A percentile compares a stretch with the other conserved stretches of the same genome.
Conservation (phyloP, 1,140 invertebrate species). For the Papilio xuthus region DNA sequence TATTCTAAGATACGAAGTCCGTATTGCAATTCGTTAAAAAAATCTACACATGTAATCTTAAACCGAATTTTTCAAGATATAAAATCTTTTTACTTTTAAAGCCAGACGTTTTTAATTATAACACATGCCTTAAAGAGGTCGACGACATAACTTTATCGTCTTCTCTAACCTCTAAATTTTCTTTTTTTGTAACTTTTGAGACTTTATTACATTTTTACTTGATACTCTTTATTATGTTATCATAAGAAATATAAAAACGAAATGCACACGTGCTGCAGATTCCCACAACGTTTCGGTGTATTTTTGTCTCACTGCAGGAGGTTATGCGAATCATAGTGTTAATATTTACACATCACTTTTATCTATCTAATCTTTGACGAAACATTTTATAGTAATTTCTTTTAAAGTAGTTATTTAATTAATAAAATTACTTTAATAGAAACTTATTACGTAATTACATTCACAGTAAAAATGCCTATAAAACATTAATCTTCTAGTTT, state of each 20-base stretch:
- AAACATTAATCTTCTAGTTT: no score
- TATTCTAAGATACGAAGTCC: background rate
- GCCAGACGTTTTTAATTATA: background rate
- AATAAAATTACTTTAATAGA: no score
- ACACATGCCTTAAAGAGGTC: background rate
- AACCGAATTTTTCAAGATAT: background rate
- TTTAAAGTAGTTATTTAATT: no score
- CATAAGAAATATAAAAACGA: background rate
- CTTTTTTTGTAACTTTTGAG: background rate
- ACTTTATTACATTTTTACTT: background rate
- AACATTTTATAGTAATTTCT: background rate
- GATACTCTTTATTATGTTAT: background rate
- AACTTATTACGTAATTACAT: no score
- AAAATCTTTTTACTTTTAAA: background rate
- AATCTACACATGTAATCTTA: background rate
- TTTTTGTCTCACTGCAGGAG: background rate
- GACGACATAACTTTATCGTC: background rate
- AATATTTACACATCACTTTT: background rate
- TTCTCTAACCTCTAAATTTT: background rate
- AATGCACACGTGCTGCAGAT: conserved; percentile 7
- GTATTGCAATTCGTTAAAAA: background rate
- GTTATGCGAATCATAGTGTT: background rate
- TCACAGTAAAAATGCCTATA: no score
- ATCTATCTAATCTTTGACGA: background rate
- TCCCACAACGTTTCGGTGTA: background rate